Evolutionary conservation across 2,888 invertebrate species (phyloP), one percentile per base, ranked within the genome.

Genomic region (Macrophya alboannulata): DNA sequence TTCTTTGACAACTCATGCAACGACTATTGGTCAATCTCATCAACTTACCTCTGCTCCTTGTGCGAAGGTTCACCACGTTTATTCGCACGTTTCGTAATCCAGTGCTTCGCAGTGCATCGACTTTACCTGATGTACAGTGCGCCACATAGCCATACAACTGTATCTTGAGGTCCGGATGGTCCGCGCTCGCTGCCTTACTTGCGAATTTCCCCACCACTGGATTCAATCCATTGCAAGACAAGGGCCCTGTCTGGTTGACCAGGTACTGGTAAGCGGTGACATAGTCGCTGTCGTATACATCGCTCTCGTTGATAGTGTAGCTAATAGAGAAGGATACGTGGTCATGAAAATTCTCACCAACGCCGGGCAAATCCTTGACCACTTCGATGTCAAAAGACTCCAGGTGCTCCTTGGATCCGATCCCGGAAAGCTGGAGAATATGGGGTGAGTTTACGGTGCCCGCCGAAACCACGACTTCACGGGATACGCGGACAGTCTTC

Each of bases 371-470:
- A 87, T 96, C 95, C 86, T 95, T 95, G 43, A 96, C 94, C 12
- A 95, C 94, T 6, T 95, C 95, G 45, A 97, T 95, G 84, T 95
- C 95, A 85, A 95, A 95, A 85, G 94, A 94, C 72, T 95, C 93
- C 2, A 97, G 92, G 74, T 95, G 95, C 8, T 95, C 94, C 89
- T 94, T 95, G 0, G 96, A 96, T 0, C 96, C 96, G 9, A 96
- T 94, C 10, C 97, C 97, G 0, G 96, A 96, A 4, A 96, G 94
- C 3, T 96, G 91, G 3, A 97, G 94, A 12, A 96, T 93, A 93
- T 96, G 96, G 0, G 96, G 96, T 0, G 96, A 95, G 92, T 96
- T 96, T 12, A 96, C 91, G 0, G 96, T 95, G 0, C 97, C 97
- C 4, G 94, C 96, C 3, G 95, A 95, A 21, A 96, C 90, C 62